Evolutionary conservation across 2,113 vertebrate species (phyloP).

Genomic region (Prietella phreatophila): DNA sequence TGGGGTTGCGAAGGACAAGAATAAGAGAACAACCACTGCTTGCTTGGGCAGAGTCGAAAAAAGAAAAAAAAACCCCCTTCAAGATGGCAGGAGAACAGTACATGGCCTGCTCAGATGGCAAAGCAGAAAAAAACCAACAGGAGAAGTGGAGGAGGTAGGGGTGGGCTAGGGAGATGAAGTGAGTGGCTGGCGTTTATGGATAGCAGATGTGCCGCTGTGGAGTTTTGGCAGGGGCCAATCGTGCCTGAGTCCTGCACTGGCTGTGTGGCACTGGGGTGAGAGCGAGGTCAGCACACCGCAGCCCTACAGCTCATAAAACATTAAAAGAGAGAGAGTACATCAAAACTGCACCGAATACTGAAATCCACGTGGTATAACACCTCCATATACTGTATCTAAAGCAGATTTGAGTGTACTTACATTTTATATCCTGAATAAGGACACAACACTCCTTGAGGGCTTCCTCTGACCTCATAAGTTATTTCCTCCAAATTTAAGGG

Average conservation of each 20-base stretch:
- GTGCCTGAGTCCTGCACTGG: conserved; percentile 73
- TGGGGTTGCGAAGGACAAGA: conserved; percentile 56
- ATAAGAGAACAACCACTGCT: conserved; percentile 62
- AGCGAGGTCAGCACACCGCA: conserved; percentile 74
- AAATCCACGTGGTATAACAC: conserved; percentile 12
- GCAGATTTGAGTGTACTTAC: conserved; percentile 13
- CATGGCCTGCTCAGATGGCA: conserved; percentile 41
- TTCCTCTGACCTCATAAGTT: conserved; percentile 13
- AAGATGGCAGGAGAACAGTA: conserved; percentile 47
- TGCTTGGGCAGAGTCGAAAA: conserved; percentile 51
- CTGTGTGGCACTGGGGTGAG: conserved; percentile 82
- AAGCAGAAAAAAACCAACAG: conserved; percentile 41
- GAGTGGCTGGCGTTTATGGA: conserved; percentile 80
- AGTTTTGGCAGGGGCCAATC: conserved; percentile 76
- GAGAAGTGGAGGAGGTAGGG: conserved; percentile 35
- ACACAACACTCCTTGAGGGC: conserved; percentile 2
- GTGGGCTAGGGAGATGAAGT: conserved; percentile 71
- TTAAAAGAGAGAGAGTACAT: conserved; percentile 46
- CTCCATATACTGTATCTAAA: conserved; percentile 5
- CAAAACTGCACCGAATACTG: conserved; percentile 12
- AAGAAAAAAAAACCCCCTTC: conserved; percentile 64
- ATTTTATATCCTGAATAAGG: neutral
- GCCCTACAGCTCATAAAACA: conserved; percentile 75
- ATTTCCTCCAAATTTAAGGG: neutral
- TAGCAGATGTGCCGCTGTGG: conserved; percentile 81